Base-by-base conservation (phyloP, 92 coral and sea anemone species). In the Parazoanthus darwini region DNA sequence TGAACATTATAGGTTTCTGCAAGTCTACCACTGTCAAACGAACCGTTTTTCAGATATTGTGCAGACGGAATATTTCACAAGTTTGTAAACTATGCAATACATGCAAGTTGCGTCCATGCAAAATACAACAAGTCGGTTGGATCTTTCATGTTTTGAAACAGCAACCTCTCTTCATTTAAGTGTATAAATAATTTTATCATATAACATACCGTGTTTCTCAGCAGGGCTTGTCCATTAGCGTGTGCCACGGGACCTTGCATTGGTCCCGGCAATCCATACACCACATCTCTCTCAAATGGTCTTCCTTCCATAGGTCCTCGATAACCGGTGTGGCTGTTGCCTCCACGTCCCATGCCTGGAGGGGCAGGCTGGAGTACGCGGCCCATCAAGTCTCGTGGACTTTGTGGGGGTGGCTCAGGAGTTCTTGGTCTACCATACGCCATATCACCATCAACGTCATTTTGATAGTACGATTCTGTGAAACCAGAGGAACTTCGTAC, bases 121-220 rank as follows among this genome's bases (percentile, higher is more conserved):
- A 39, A 25, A 14, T 71, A 23, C 39, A 26, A 35, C 76, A 0
- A 10, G 33, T 6, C 76, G 76, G 20, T 11, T 15, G 20, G 59
- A 54, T 54, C 16, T 71, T 35, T 20, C 76, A 23, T 71, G 36
- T 11, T 54, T 54, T 54, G 18, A 54, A 54, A 54, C 18, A 54
- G 36, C 74, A 20, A 54, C 59, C 59, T 54, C 2, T 54, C 18
- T 54, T 54, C 14, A 15, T 7, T 54, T 54, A 54, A 2, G 59
- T 54, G 20, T 54, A 71, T 26, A 50, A 35, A 23, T 38, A 4
- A 10, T 42, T 13, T 25, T 48, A 26, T n/a, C 33, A 5, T 3
- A 14, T 29, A 68, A 93, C 98, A 92, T 68, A 95, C 98, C 88
- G 94, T 95, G 86, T 89, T 91, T 51, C 91, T 91, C 37, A 91